A percentile compares a stretch with the other conserved stretches of the same genome.
phyloP scores from a whole-genome alignment of 2,888 invertebrate species.

The Ectemnius lituratus region DNA sequence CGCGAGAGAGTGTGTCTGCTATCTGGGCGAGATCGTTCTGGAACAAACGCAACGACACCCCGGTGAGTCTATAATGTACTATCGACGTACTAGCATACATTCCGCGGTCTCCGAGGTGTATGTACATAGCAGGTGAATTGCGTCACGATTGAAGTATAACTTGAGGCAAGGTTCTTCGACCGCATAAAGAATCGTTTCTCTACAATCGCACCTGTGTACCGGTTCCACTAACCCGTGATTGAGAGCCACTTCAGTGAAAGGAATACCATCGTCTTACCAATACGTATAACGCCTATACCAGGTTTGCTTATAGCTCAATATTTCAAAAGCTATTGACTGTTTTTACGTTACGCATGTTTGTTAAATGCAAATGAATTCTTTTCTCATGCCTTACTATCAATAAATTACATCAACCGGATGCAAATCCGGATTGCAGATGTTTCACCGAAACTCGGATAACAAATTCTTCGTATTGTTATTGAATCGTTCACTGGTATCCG shows the following conservation, averaged over 20 bases:
- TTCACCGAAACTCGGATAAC: too few relatives aligned
- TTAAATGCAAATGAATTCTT: too few relatives aligned
- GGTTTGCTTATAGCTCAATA: conserved; percentile 43
- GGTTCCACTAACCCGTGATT: conserved; percentile 14
- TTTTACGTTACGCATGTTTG: too few relatives aligned
- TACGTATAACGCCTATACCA: conserved; percentile 33
- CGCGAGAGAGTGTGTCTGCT: conserved; percentile 58
- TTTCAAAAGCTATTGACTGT: conserved; percentile 16
- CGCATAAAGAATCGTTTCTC: conserved; percentile 33
- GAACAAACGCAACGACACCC: conserved; percentile 52
- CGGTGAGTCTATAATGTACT: conserved; percentile 45
- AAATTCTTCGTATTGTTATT: too few relatives aligned
- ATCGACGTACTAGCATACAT: conserved; percentile 36
- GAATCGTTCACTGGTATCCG: too few relatives aligned
- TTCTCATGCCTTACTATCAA: too few relatives aligned
- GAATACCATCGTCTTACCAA: conserved; percentile 49
- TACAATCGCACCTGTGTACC: conserved; percentile 6
- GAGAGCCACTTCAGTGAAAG: conserved; percentile 65
- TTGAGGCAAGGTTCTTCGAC: conserved; percentile 41
- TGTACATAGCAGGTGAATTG: conserved; percentile 51
- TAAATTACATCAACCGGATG: too few relatives aligned
- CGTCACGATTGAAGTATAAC: conserved; percentile 53
- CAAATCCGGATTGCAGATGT: too few relatives aligned
- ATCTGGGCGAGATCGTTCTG: conserved; percentile 70
- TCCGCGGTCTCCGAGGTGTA: conserved; percentile 27